Percentiles rank a stretch among this genome's conserved stretches.
phyloP scores from a whole-genome alignment of 2,797 vertebrate species.

The Selene dorsalis region DNA sequence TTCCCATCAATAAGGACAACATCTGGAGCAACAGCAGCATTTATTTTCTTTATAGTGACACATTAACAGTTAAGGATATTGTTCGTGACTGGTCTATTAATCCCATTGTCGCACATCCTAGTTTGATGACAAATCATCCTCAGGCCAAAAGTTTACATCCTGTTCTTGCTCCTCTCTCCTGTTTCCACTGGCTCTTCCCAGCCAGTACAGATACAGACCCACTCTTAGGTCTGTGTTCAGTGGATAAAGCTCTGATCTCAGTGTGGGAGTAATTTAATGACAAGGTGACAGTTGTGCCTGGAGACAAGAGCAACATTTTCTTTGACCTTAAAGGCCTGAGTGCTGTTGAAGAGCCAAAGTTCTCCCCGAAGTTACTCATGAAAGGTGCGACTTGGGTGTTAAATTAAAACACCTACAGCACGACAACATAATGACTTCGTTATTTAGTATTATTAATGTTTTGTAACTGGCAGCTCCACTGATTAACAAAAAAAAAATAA shows the following conservation, averaged over 20 bases:
- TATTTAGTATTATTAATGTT: not conserved
- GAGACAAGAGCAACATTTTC: not conserved
- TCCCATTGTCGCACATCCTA: no score
- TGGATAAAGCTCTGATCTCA: not conserved
- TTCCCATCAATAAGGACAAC: no score
- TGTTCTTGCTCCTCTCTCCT: not conserved
- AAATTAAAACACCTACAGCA: not conserved
- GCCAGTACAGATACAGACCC: no score
- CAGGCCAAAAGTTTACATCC: not conserved
- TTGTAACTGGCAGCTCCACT: not conserved
- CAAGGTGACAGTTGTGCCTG: not conserved
- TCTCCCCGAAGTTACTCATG: not conserved
- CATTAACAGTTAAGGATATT: no score
- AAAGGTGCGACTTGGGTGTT: not conserved
- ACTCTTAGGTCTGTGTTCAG: not conserved
- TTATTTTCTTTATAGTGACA: no score
- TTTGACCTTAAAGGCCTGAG: constrained; percentile 11
- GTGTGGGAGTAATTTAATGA: not conserved
- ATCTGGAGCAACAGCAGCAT: no score
- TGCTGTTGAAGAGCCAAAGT: not conserved
- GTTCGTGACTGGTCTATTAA: no score
- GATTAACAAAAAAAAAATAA: no score
- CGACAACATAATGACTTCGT: not conserved
- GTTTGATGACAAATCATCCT: not conserved
- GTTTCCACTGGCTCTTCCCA: not conserved